Conservation (phyloP, 2,888 invertebrate genomes). For the Carabus problematicus region DNA sequence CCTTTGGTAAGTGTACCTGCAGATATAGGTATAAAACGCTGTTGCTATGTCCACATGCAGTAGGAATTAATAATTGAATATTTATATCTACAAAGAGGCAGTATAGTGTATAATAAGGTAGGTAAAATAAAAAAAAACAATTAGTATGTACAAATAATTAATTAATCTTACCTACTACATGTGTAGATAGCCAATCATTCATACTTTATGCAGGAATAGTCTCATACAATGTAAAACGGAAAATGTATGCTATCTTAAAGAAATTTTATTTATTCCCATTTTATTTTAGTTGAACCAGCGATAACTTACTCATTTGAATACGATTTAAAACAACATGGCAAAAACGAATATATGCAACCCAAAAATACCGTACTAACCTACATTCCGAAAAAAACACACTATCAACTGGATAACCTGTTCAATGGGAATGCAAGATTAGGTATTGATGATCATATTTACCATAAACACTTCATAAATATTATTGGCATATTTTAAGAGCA, state of each 20-base stretch:
- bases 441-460: slow-evolving; percentile 28
- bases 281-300: slow-evolving; percentile 25
- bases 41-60: background rate
- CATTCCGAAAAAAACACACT: slow-evolving; percentile 46
- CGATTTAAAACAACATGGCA: slow-evolving; percentile 9
- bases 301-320: background rate
- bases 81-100: too few species aligned
- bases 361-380: slow-evolving; percentile 35
- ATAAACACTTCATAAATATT: background rate
- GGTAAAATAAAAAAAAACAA: too few species aligned
- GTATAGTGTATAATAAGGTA: too few species aligned
- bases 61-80: too few species aligned
- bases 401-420: slow-evolving; percentile 48
- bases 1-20: slow-evolving; percentile 51
- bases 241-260: slow-evolving; percentile 9
- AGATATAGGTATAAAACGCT: background rate
- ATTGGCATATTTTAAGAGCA: too few species aligned
- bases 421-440: slow-evolving; percentile 47
- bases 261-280: background rate
- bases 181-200: too few species aligned
- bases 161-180: too few species aligned
- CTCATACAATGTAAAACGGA: too few species aligned
- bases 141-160: too few species aligned
- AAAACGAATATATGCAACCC: slow-evolving; percentile 25
- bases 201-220: too few species aligned